phyloP scores from a whole-genome alignment of 2,797 vertebrate species.

The Hippocampus kuda region DNA sequence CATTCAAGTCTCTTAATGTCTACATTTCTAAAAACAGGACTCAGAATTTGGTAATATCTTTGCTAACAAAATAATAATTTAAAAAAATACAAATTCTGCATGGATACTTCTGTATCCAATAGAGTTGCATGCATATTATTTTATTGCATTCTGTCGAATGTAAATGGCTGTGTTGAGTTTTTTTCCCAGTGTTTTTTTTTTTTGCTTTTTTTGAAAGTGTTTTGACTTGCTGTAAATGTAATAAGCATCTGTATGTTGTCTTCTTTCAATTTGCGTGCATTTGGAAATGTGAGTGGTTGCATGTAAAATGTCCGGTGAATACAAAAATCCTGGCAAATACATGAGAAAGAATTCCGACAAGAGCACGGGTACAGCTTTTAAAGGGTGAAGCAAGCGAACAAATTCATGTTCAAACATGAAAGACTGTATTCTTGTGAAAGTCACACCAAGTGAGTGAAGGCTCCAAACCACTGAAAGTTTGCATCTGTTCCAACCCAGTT shows the following conservation, averaged over 20 bases:
- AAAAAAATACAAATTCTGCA: too few relatives aligned
- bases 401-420: background rate
- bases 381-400: background rate
- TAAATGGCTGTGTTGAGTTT: background rate
- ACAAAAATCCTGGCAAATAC: background rate
- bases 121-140: background rate
- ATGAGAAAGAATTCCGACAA: background rate
- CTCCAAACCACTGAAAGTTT: background rate
- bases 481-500: slow-evolving; percentile 5
- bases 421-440: background rate
- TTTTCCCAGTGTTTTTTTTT: too few relatives aligned
- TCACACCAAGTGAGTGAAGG: background rate
- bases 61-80: too few relatives aligned
- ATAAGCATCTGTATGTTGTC: background rate
- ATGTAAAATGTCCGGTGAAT: background rate
- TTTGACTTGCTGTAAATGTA: background rate
- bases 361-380: background rate
- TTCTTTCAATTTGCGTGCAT: background rate
- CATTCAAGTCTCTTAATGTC: too few relatives aligned
- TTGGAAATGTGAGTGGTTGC: background rate
- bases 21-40: too few relatives aligned
- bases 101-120: background rate
- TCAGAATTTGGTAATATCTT: too few relatives aligned
- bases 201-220: background rate
- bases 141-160: background rate